Evolutionary conservation across 2,888 invertebrate genomes (phyloP).

Genomic region (Leptinotarsa peninsularis): DNA sequence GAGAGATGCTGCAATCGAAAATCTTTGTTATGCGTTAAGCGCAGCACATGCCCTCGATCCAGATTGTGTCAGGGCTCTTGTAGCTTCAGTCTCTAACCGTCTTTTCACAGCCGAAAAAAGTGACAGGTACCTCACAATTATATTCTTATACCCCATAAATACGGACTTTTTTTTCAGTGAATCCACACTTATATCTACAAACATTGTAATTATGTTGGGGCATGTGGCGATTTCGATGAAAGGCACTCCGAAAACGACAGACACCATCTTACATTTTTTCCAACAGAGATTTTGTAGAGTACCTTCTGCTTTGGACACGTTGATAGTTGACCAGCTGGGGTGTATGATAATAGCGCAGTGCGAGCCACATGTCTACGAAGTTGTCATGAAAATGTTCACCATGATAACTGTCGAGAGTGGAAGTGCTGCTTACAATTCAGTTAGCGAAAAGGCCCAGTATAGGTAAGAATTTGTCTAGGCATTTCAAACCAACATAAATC

Average conservation of each 20-base stretch:
- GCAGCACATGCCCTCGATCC: constrained; percentile 91
- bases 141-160: neutral
- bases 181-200: constrained; percentile 92
- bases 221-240: constrained; percentile 95
- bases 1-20: constrained; percentile 95
- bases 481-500: neutral
- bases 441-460: constrained; percentile 70
- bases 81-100: constrained; percentile 95
- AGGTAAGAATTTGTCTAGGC: constrained; percentile 37
- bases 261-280: constrained; percentile 95
- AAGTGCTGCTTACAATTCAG: constrained; percentile 77
- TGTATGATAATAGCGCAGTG: constrained; percentile 97
- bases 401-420: constrained; percentile 95
- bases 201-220: constrained; percentile 97
- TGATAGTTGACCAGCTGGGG: constrained; percentile 97
- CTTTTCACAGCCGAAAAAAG: constrained; percentile 93
- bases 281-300: constrained; percentile 95
- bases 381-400: constrained; percentile 98
- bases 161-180: constrained; percentile 71
- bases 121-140: constrained; percentile 72
- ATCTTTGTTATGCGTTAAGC: constrained; percentile 91
- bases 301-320: constrained; percentile 89
- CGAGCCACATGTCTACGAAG: constrained; percentile 86
- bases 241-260: constrained; percentile 93
- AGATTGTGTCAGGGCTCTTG: constrained; percentile 93